Evolutionary conservation across 2,888 invertebrate species (phyloP).

Genomic region (Andrena marginata): DNA sequence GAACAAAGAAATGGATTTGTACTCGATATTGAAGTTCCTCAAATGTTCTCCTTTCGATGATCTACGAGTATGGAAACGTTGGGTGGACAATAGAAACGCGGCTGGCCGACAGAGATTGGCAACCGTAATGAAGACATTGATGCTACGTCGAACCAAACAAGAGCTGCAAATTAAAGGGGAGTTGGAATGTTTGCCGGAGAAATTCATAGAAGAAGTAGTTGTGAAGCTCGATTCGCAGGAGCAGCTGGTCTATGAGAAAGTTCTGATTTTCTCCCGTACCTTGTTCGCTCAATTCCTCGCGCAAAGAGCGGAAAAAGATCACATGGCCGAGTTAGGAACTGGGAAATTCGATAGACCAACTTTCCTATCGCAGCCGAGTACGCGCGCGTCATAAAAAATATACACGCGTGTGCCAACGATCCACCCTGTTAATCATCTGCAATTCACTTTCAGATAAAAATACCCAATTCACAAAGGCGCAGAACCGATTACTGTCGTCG

Average conservation of each 20-base stretch:
- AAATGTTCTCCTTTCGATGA: slow-evolving; percentile 96
- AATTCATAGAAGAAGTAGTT: slow-evolving; percentile 86
- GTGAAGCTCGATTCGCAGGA: slow-evolving; percentile 90
- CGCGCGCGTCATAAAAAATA: neutral
- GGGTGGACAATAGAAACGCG: slow-evolving; percentile 94
- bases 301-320: slow-evolving; percentile 90
- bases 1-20: slow-evolving; percentile 95
- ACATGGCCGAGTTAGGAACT: slow-evolving; percentile 71
- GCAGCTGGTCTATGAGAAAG: slow-evolving; percentile 92
- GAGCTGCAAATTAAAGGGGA: slow-evolving; percentile 90
- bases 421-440: neutral
- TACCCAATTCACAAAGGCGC: slow-evolving; percentile 81
- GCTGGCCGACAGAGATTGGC: slow-evolving; percentile 93
- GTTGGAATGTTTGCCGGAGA: slow-evolving; percentile 88
- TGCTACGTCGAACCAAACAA: slow-evolving; percentile 95
- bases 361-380: slow-evolving; percentile 64
- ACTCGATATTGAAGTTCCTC: slow-evolving; percentile 93
- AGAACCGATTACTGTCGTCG: slow-evolving; percentile 74
- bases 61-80: slow-evolving; percentile 94
- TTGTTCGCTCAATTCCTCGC: slow-evolving; percentile 92
- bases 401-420: neutral
- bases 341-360: slow-evolving; percentile 69
- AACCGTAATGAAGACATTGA: slow-evolving; percentile 93
- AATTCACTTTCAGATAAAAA: slow-evolving; percentile 57
- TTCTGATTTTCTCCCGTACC: slow-evolving; percentile 90